A percentile compares a stretch with the other conserved stretches of the same genome.
Evolutionary conservation across 1,140 invertebrate genomes (phyloP).

Genomic region (Oncopodura yosiiana): DNA sequence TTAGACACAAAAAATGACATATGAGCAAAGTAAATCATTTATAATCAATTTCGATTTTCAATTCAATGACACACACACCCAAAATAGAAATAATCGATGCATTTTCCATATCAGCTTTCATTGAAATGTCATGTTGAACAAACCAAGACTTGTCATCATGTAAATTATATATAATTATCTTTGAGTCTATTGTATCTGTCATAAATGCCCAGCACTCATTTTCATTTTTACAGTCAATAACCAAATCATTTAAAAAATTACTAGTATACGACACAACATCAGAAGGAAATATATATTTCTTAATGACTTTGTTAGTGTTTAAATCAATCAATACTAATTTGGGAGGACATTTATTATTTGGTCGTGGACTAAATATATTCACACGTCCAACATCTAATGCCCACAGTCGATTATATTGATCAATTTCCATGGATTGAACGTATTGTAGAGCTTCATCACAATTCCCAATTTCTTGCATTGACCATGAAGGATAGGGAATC

Average conservation of each 20-base stretch:
- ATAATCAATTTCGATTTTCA: too few relatives aligned
- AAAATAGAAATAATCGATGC: slow-evolving; percentile 3
- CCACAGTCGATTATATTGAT: slow-evolving; percentile 67
- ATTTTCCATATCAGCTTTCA: slow-evolving; percentile 23
- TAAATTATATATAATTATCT: slow-evolving; percentile 54
- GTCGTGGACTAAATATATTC: slow-evolving; percentile 30
- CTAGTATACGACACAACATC: slow-evolving; percentile 32
- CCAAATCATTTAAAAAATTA: not conserved
- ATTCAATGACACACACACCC: too few relatives aligned
- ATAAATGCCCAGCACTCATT: slow-evolving; percentile 18
- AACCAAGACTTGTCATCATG: slow-evolving; percentile 55
- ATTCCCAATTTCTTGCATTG: slow-evolving; percentile 54
- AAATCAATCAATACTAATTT: slow-evolving; percentile 71
- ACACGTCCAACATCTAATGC: slow-evolving; percentile 52
- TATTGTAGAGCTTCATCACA: slow-evolving; percentile 59
- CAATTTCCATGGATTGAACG: slow-evolving; percentile 59
- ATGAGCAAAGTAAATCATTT: too few relatives aligned
- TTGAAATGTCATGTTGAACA: slow-evolving; percentile 39
- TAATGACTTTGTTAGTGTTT: slow-evolving; percentile 54
- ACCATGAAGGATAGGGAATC: slow-evolving; percentile 64
- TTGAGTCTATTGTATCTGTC: slow-evolving; percentile 47
- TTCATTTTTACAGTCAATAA: slow-evolving; percentile 21
- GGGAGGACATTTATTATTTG: slow-evolving; percentile 51
- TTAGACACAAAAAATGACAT: not conserved
- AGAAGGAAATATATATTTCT: slow-evolving; percentile 45